Conservation (phyloP, 2,797 vertebrate species). For the Mycteria americana region DNA sequence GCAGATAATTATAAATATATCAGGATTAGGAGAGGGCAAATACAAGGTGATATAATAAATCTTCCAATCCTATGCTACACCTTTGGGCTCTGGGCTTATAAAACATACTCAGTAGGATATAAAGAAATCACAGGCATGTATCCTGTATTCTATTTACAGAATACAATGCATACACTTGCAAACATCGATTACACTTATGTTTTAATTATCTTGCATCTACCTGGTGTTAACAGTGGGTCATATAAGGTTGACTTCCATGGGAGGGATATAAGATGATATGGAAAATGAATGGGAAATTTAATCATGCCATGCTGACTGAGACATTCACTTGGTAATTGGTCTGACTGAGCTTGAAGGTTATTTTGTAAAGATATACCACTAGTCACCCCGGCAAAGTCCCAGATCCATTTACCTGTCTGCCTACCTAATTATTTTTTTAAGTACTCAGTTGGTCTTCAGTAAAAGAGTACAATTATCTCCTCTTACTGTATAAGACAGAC, state of each 20-base stretch:
- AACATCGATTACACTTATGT: not conserved
- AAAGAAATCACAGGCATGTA: not conserved
- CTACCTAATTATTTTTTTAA: not conserved
- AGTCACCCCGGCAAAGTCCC: not conserved
- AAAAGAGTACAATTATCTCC: not conserved
- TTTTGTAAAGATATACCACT: not conserved
- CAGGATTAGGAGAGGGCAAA: not conserved
- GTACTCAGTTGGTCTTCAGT: not conserved
- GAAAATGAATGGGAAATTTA: not conserved
- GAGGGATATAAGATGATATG: not conserved
- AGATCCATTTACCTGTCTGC: not conserved
- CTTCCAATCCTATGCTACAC: not conserved
- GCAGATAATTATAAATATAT: not conserved
- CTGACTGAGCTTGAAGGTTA: not conserved
- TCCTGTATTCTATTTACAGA: not conserved
- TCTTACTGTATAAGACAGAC: not conserved
- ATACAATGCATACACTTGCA: not conserved
- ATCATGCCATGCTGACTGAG: constrained; percentile 1
- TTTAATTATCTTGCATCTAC: not conserved
- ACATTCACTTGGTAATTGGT: constrained; percentile 2
- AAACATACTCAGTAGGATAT: not conserved
- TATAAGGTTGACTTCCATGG: not conserved
- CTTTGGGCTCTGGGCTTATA: not conserved
- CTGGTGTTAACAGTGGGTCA: not conserved
- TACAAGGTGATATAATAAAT: not conserved